Evolutionary conservation across 2,113 vertebrate genomes (phyloP).

Genomic region (Lophius piscatorius): DNA sequence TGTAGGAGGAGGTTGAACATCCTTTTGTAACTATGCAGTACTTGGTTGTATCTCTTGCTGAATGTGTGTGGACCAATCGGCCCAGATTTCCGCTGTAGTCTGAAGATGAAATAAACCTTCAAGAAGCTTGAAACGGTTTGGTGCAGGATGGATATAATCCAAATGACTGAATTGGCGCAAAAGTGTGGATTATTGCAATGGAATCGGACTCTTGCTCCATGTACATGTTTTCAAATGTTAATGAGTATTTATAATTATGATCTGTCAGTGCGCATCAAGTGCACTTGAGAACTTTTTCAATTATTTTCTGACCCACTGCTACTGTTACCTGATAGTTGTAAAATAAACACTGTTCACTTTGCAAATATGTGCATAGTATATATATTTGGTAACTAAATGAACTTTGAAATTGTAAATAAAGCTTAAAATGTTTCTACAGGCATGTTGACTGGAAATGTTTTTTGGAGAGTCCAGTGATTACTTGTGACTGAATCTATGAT

Average conservation of each 20-base stretch:
- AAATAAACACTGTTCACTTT: slow-evolving; percentile 84
- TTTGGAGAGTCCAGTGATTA: no score
- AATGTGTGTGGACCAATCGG: slow-evolving; percentile 45
- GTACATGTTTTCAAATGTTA: slow-evolving; percentile 51
- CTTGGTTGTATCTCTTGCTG: slow-evolving; percentile 43
- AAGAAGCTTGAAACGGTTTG: slow-evolving; percentile 34
- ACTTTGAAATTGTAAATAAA: slow-evolving; percentile 98
- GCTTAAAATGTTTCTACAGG: slow-evolving; percentile 82
- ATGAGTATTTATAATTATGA: slow-evolving; percentile 79
- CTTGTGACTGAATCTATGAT: no score
- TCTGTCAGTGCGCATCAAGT: slow-evolving; percentile 51
- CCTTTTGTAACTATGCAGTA: slow-evolving; percentile 72
- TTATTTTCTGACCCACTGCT: slow-evolving; percentile 71
- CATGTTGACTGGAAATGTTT: slow-evolving; percentile 10
- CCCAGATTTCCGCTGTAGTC: slow-evolving; percentile 34
- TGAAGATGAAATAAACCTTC: slow-evolving; percentile 21
- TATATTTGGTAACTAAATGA: slow-evolving; percentile 94
- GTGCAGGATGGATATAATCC: slow-evolving; percentile 4
- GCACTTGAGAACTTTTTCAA: slow-evolving; percentile 80
- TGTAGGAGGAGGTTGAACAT: slow-evolving; percentile 22
- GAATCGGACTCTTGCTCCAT: slow-evolving; percentile 32
- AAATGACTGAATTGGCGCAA: slow-evolving; percentile 41
- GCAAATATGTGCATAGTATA: slow-evolving; percentile 88
- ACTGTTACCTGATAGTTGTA: slow-evolving; percentile 68
- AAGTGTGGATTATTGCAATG: slow-evolving; percentile 59